phyloP scores from a whole-genome alignment of 2,888 invertebrate species.

The Hanleya hanleyi region DNA sequence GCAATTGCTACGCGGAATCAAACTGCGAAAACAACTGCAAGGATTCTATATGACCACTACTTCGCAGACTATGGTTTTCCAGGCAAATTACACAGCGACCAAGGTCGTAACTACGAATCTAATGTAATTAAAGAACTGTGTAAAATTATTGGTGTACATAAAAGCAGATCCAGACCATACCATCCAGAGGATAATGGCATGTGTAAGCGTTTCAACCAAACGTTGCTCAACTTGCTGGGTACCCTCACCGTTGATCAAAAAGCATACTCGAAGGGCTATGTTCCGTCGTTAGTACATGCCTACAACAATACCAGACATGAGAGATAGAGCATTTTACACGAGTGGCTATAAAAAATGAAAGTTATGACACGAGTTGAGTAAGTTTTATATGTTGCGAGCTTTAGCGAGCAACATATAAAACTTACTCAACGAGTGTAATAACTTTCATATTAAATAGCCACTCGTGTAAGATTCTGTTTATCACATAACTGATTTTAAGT shows the following conservation, averaged over 20 bases:
- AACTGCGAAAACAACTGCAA: slow-evolving; percentile 14
- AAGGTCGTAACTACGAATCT: slow-evolving; percentile 33
- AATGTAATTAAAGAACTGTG: slow-evolving; percentile 31
- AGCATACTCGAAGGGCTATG: slow-evolving; percentile 19
- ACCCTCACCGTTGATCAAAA: slow-evolving; percentile 22
- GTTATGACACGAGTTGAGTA: too few species aligned
- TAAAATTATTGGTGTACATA: slow-evolving; percentile 11
- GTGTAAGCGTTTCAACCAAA: slow-evolving; percentile 29
- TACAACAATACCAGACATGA: slow-evolving; percentile 31
- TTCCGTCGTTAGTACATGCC: slow-evolving; percentile 14
- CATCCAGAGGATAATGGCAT: slow-evolving; percentile 23
- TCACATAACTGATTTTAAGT: too few species aligned
- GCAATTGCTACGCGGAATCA: slow-evolving; percentile 32
- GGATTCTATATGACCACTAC: slow-evolving; percentile 26
- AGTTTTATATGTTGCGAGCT: too few species aligned
- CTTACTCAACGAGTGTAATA: too few species aligned
- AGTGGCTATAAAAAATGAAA: too few species aligned
- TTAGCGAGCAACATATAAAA: too few species aligned
- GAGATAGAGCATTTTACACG: too few species aligned
- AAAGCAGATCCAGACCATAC: slow-evolving; percentile 27
- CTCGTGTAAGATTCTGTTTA: too few species aligned
- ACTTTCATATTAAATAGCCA: too few species aligned
- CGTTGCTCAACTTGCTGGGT: slow-evolving; percentile 25
- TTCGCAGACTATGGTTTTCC: slow-evolving; percentile 33
- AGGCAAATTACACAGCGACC: background rate